A percentile compares a stretch with the other conserved stretches of the same genome.
Conservation (phyloP, 2,113 vertebrate genomes). For the Colossoma macropomum region DNA sequence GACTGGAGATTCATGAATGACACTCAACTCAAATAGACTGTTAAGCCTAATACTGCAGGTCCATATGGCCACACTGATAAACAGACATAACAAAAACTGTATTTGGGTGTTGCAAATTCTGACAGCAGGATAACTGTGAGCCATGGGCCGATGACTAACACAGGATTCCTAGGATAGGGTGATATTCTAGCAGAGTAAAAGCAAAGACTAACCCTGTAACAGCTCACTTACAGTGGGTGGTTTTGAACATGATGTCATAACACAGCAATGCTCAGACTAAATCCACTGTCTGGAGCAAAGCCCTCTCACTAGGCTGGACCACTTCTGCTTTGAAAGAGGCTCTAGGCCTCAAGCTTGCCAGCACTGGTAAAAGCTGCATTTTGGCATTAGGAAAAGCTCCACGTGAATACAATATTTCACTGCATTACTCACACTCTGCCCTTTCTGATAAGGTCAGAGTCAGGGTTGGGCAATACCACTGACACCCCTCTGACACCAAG, state of each 20-base stretch:
- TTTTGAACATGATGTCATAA: conserved; percentile 14
- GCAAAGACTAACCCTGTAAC: conserved; percentile 31
- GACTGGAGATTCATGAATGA: too few relatives aligned
- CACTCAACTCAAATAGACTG: too few relatives aligned
- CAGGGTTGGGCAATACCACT: too few relatives aligned
- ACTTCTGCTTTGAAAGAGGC: conserved; percentile 48
- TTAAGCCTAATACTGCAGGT: background rate
- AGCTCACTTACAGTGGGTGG: background rate
- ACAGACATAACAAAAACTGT: background rate
- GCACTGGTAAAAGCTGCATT: too few relatives aligned
- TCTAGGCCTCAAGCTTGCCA: too few relatives aligned
- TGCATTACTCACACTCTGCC: background rate
- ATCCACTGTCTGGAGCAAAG: conserved; percentile 21
- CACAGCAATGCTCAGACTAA: background rate
- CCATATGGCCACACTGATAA: background rate
- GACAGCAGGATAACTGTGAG: too few relatives aligned
- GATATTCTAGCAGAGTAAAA: conserved; percentile 12
- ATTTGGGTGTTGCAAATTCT: background rate
- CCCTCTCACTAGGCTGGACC: background rate
- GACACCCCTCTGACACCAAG: too few relatives aligned
- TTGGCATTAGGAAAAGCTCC: background rate
- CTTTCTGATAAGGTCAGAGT: too few relatives aligned
- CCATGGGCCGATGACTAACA: background rate
- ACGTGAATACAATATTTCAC: background rate
- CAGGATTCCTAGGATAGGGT: background rate